Conservation (phyloP, 1,140 invertebrate species). For the Hylaeus anthracinus region DNA sequence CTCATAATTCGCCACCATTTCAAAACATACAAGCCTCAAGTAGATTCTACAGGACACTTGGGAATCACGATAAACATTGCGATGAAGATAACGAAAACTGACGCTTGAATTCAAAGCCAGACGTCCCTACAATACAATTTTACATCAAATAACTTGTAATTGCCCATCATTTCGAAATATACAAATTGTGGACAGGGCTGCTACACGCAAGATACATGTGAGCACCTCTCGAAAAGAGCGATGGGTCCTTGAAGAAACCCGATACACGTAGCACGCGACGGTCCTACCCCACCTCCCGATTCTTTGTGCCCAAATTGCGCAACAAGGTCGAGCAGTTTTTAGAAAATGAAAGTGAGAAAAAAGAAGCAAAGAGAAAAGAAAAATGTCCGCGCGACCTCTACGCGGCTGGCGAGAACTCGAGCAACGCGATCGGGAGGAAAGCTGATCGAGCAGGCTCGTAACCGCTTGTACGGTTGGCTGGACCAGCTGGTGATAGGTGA, state of each 20-base stretch:
- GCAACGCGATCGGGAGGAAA: background rate
- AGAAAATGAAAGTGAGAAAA: background rate
- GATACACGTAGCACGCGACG: background rate
- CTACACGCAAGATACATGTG: too few species aligned
- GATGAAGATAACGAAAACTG: too few species aligned
- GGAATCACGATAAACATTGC: too few species aligned
- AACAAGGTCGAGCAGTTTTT: slow-evolving; percentile 4
- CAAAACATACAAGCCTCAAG: too few species aligned
- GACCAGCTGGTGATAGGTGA: slow-evolving; percentile 42
- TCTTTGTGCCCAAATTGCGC: background rate
- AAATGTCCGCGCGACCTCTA: background rate
- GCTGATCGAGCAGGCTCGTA: slow-evolving; percentile 3
- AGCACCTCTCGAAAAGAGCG: background rate
- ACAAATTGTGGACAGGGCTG: too few species aligned
- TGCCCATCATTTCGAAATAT: too few species aligned
- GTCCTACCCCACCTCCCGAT: too few species aligned
- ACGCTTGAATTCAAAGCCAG: too few species aligned
- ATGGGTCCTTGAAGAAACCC: background rate
- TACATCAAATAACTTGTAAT: too few species aligned
- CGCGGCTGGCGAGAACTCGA: background rate
- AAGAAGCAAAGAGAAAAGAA: background rate
- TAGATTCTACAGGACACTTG: too few species aligned
- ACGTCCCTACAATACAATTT: too few species aligned
- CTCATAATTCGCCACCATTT: too few species aligned
- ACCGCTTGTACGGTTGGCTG: background rate